phyloP scores from a whole-genome alignment of 2,797 vertebrate genomes.

The Lacerta bilineata region DNA sequence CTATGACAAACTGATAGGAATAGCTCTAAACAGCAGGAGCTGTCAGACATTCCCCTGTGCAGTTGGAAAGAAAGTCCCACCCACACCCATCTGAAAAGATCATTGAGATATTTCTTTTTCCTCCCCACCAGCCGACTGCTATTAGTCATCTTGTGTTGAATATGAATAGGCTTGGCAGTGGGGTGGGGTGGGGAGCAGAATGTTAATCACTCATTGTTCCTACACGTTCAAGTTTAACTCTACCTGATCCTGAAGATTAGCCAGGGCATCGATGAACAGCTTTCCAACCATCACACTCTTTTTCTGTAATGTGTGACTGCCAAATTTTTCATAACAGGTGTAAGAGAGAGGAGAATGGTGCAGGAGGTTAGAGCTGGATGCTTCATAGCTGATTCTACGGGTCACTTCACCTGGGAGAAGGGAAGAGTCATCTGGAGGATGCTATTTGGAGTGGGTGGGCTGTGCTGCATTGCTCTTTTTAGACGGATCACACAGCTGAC shows the following conservation, averaged over 20 bases:
- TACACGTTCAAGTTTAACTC: slow-evolving; percentile 30
- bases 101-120: slow-evolving; percentile 9
- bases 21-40: slow-evolving; percentile 14
- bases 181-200: slow-evolving; percentile 8
- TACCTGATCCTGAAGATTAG: slow-evolving; percentile 47
- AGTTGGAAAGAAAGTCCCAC: slow-evolving; percentile 24
- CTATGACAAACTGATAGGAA: slow-evolving; percentile 40
- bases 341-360: background rate
- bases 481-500: background rate
- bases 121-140: background rate
- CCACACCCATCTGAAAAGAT: slow-evolving; percentile 28
- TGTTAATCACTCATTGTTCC: slow-evolving; percentile 39
- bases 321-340: slow-evolving; percentile 11
- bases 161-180: slow-evolving; percentile 37
- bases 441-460: too few relatives aligned
- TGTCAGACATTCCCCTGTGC: slow-evolving; percentile 35
- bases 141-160: slow-evolving; percentile 44
- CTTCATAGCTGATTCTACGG: background rate
- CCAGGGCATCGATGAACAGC: slow-evolving; percentile 26
- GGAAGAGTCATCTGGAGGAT: background rate
- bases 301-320: slow-evolving; percentile 14
- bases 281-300: slow-evolving; percentile 31
- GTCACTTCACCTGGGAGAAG: background rate
- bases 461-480: background rate
- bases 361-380: background rate